Percentiles rank a stretch among this genome's conserved stretches.
Evolutionary conservation across 2,113 vertebrate genomes (phyloP).

Genomic region (Coracopsis vasa): DNA sequence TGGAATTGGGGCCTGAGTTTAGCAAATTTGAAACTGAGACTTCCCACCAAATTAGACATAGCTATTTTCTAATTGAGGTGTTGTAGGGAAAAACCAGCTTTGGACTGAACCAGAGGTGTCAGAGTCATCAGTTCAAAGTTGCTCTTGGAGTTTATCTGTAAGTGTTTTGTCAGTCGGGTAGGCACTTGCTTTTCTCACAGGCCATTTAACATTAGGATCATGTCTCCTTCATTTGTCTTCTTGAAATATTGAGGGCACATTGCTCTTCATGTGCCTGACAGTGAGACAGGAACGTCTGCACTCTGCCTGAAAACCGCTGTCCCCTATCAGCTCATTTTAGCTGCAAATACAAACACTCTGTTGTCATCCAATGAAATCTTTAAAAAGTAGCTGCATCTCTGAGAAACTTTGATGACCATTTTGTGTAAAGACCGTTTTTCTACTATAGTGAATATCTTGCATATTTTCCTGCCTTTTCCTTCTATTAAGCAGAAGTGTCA

Average conservation of each 20-base stretch:
- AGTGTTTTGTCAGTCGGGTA: neutral
- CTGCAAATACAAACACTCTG: neutral
- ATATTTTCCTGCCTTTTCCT: neutral
- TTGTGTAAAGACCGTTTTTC: neutral
- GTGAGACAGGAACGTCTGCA: neutral
- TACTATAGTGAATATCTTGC: neutral
- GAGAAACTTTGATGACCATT: neutral
- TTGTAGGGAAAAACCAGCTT: neutral
- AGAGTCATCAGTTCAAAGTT: neutral
- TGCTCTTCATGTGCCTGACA: constrained; percentile 37
- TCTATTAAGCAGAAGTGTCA: neutral
- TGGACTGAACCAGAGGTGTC: neutral
- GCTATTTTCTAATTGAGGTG: neutral
- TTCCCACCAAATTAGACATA: neutral
- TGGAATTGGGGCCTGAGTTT: neutral
- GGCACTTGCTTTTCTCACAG: constrained; percentile 7
- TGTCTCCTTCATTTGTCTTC: constrained; percentile 43
- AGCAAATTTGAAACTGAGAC: neutral
- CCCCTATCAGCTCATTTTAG: neutral
- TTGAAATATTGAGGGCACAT: constrained; percentile 15
- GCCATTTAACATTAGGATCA: constrained; percentile 8
- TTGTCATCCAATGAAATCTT: fast-evolving
- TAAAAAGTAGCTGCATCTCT: neutral
- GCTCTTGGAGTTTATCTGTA: neutral
- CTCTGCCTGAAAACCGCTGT: neutral